A percentile compares a stretch with the other conserved stretches of the same genome.
phyloP scores from a whole-genome alignment of 2,797 vertebrate species.

The Delichon dasypus region DNA sequence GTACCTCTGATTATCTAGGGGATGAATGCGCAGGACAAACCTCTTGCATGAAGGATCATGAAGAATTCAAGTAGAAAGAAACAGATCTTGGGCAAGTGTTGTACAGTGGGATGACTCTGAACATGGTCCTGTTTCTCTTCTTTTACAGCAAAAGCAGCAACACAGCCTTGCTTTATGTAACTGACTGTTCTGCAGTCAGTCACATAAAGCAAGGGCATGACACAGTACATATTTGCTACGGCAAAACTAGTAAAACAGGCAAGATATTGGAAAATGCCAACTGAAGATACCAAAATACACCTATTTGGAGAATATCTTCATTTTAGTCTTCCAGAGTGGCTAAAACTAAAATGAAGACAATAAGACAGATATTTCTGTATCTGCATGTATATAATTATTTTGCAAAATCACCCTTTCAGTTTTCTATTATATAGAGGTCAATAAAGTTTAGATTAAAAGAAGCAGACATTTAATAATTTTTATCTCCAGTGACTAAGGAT shows the following conservation, averaged over 20 bases:
- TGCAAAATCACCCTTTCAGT: neutral
- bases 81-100: neutral
- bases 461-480: neutral
- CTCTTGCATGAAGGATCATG: too few relatives aligned
- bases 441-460: neutral
- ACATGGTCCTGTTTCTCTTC: neutral
- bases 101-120: neutral
- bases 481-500: neutral
- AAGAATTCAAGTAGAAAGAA: neutral
- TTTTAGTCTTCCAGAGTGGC: neutral
- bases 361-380: neutral
- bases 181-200: neutral
- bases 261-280: neutral
- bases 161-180: neutral
- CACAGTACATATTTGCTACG: neutral
- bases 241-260: neutral
- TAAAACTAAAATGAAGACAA: neutral
- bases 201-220: neutral
- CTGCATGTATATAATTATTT: neutral
- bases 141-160: neutral
- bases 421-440: neutral
- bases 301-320: neutral
- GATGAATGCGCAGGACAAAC: neutral
- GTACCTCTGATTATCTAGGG: neutral
- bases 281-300: neutral